Percentiles rank a stretch among this genome's conserved stretches.
phyloP scores from a whole-genome alignment of 1,140 invertebrate genomes.

The Episyrphus balteatus region DNA sequence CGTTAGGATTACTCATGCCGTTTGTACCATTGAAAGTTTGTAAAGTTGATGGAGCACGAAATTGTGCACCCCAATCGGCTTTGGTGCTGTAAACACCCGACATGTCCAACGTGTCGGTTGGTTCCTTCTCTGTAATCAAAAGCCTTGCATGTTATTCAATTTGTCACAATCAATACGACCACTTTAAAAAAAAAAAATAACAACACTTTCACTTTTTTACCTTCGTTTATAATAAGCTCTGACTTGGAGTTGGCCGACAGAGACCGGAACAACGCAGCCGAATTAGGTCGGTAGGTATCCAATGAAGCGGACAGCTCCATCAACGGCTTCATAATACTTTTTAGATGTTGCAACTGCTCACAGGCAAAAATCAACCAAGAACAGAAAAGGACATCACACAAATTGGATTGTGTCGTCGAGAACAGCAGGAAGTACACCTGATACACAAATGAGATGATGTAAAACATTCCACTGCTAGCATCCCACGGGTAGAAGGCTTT shows the following conservation, averaged over 20 bases:
- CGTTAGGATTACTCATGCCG: constrained; percentile 54
- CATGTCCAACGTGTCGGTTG: constrained; percentile 49
- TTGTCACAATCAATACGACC: background rate
- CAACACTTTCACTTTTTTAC: constrained; percentile 17
- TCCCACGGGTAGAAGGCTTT: constrained; percentile 68
- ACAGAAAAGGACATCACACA: constrained; percentile 66
- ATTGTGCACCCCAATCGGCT: constrained; percentile 62
- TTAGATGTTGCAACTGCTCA: constrained; percentile 70
- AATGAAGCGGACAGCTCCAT: constrained; percentile 72
- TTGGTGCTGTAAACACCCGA: constrained; percentile 62
- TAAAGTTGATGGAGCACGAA: constrained; percentile 52
- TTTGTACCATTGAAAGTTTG: constrained; percentile 41
- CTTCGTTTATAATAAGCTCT: constrained; percentile 40
- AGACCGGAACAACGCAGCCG: constrained; percentile 60
- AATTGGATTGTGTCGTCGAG: constrained; percentile 56
- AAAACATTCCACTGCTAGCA: constrained; percentile 50
- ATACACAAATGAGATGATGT: constrained; percentile 52
- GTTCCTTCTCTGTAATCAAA: constrained; percentile 36
- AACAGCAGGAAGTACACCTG: constrained; percentile 69
- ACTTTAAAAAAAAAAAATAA: background rate
- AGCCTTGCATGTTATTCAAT: background rate
- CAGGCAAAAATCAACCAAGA: constrained; percentile 74
- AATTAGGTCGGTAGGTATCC: constrained; percentile 67
- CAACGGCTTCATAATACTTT: constrained; percentile 70
- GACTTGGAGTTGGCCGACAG: constrained; percentile 45